phyloP scores from a whole-genome alignment of 2,113 vertebrate species.

The Sylvia atricapilla region DNA sequence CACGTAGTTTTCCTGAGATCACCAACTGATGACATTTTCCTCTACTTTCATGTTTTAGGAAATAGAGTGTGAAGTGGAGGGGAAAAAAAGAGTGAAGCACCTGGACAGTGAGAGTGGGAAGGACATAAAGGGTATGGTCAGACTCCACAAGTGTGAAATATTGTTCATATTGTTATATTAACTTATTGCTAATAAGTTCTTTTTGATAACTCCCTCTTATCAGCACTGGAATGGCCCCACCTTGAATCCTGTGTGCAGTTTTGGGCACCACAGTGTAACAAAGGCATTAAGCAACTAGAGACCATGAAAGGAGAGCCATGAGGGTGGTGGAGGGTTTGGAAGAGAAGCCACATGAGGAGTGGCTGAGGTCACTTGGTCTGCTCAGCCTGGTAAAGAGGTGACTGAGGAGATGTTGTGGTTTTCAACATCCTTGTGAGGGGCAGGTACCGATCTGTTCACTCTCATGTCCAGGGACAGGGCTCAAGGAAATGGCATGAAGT shows the following conservation, averaged over 20 bases:
- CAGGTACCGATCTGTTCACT: rapidly evolving
- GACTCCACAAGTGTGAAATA: neutral
- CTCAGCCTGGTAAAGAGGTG: neutral
- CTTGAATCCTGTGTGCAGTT: neutral
- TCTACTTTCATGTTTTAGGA: neutral
- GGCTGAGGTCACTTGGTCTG: neutral
- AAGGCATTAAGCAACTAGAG: neutral
- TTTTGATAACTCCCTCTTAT: neutral
- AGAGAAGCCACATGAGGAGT: rapidly evolving
- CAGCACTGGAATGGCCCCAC: neutral
- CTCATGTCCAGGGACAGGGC: neutral
- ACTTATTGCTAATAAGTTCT: neutral
- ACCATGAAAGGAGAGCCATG: neutral
- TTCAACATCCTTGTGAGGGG: rapidly evolving
- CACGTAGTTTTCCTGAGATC: neutral
- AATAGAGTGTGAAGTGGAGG: rapidly evolving
- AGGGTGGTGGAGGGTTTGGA: neutral
- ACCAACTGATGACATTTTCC: neutral
- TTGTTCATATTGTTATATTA: neutral
- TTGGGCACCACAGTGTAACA: neutral
- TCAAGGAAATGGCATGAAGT: neutral
- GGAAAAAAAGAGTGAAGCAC: rapidly evolving
- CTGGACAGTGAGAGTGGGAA: neutral
- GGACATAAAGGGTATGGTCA: neutral
- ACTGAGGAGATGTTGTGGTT: rapidly evolving